phyloP scores from a whole-genome alignment of 2,888 invertebrate genomes.

The Terebella lapidaria region DNA sequence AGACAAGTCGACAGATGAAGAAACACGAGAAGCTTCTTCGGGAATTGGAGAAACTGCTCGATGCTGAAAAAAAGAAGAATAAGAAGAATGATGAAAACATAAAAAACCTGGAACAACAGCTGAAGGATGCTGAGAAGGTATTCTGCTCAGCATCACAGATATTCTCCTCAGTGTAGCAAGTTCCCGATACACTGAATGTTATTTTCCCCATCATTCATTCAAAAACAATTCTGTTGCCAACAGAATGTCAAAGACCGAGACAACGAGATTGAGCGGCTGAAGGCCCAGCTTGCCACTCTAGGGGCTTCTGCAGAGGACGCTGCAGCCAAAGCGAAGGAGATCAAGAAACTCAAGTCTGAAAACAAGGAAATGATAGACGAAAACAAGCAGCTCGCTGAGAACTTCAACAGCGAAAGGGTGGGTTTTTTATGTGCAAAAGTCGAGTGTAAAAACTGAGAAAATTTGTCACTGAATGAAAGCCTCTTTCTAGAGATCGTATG shows the following conservation, averaged over 20 bases:
- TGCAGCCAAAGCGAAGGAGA: constrained; percentile 38
- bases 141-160: too few relatives aligned
- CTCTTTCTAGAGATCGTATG: too few relatives aligned
- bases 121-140: constrained; percentile 10
- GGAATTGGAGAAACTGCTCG: constrained; percentile 27
- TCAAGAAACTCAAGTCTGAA: constrained; percentile 36
- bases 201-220: too few relatives aligned
- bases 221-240: neutral
- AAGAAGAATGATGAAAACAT: constrained; percentile 23
- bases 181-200: too few relatives aligned
- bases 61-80: constrained; percentile 27
- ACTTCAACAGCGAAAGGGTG: constrained; percentile 49
- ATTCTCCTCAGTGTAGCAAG: too few relatives aligned
- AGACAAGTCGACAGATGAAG: too few relatives aligned
- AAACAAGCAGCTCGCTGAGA: constrained; percentile 41
- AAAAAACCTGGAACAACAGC: constrained; percentile 1
- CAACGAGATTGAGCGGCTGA: constrained; percentile 34
- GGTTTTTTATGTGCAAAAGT: too few relatives aligned
- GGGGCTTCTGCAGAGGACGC: constrained; percentile 43
- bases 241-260: constrained; percentile 29
- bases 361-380: constrained; percentile 42
- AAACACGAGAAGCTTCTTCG: constrained; percentile 25
- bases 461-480: too few relatives aligned
- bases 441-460: too few relatives aligned
- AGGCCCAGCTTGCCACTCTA: constrained; percentile 36